A percentile compares a stretch with the other conserved stretches of the same genome.
Conservation (phyloP, 2,797 vertebrate genomes). For the Microcaecilia unicolor region DNA sequence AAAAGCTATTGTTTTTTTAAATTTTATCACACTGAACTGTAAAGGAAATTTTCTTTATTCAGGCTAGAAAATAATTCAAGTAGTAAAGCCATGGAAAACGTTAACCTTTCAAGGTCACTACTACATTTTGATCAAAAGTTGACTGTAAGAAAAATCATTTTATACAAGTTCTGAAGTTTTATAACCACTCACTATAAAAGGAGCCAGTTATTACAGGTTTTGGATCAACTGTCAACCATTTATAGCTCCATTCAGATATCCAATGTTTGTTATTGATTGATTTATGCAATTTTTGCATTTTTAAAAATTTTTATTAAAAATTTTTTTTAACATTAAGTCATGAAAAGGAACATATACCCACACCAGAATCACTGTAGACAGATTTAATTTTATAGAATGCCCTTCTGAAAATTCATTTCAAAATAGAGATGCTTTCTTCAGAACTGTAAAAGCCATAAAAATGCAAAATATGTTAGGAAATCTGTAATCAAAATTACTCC, state of each 20-base stretch:
- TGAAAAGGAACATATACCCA: constrained; percentile 31
- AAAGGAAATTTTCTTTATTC: constrained; percentile 31
- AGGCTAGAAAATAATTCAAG: constrained; percentile 44
- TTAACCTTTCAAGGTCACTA: constrained; percentile 43
- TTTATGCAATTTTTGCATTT: constrained; percentile 9
- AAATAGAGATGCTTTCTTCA: constrained; percentile 50
- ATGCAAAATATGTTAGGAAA: constrained; percentile 52
- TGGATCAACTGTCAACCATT: constrained; percentile 37
- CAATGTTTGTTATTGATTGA: constrained; percentile 19
- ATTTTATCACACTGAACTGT: constrained; percentile 29
- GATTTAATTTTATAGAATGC: constrained; percentile 36
- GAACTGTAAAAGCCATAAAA: constrained; percentile 53
- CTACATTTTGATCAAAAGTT: constrained; percentile 42
- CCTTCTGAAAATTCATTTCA: constrained; percentile 51
- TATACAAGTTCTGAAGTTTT: constrained; percentile 30
- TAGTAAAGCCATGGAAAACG: constrained; percentile 35
- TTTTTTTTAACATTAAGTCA: neutral
- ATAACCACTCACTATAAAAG: constrained; percentile 25
- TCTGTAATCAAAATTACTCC: constrained; percentile 38
- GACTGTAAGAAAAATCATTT: constrained; percentile 27
- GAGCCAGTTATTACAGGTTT: constrained; percentile 29
- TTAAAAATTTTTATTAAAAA: too few species aligned
- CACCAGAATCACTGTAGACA: constrained; percentile 36
- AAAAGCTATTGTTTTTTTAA: constrained; percentile 36
- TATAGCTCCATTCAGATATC: neutral